A percentile compares a stretch with the other conserved stretches of the same genome.
Conservation (phyloP, 2,113 vertebrate species). For the Nyctereutes procyonoides region DNA sequence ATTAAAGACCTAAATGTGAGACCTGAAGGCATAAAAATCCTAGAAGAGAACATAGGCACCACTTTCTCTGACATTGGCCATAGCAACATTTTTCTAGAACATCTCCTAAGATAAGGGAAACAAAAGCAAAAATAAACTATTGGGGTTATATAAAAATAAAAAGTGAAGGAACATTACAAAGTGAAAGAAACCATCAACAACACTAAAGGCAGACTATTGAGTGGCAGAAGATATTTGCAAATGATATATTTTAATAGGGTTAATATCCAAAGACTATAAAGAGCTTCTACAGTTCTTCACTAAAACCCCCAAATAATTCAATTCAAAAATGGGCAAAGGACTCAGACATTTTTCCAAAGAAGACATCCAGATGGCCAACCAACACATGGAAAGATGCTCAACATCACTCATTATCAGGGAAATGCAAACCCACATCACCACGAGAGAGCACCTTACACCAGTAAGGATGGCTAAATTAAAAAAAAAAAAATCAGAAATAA, state of each 20-base stretch:
- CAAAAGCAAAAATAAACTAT: neutral
- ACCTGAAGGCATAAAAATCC: neutral
- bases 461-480: neutral
- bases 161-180: neutral
- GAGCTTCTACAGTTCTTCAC: neutral
- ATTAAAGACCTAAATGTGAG: neutral
- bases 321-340: neutral
- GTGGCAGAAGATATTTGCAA: neutral
- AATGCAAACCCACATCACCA: neutral
- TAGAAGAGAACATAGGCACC: neutral
- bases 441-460: neutral
- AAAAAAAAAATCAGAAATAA: neutral
- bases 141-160: neutral
- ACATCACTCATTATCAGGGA: neutral
- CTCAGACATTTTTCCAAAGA: neutral
- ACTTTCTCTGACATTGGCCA: neutral
- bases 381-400: neutral
- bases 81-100: neutral
- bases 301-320: neutral
- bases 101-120: neutral
- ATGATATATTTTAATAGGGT: neutral
- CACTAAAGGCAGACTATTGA: neutral
- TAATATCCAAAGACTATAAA: neutral
- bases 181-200: neutral
- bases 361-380: neutral